Evolutionary conservation across 2,888 invertebrate genomes (phyloP), one percentile per base, ranked within the genome.

Genomic region (Rhodophaea formosa): DNA sequence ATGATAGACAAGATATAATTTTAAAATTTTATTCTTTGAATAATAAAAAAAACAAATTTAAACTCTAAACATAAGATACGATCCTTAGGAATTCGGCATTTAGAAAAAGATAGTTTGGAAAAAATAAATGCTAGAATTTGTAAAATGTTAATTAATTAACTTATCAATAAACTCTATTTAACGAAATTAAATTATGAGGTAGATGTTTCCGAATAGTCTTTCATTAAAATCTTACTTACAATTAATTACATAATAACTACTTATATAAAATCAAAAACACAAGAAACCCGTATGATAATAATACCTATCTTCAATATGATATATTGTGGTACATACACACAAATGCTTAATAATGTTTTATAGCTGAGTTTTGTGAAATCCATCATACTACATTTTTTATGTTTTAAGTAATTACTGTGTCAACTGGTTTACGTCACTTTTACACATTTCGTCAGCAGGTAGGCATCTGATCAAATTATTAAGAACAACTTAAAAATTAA

Each of bases 191-290:
- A 84, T 83, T 88, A 88, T 88, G 90, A 91, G 90, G 90, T 91
- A 91, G 90, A 87, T 88, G 88, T 83, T 90, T 91, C 75, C 88
- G 83, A 84, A 84, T 84, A 90, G 89, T 90, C 88, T 86, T 85
- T 84, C 77, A 68, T 84, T 82, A 79, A 75, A 83, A 78, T 73
- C 83, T 84, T 86, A 88, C 82, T 81, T 86, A 87, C 71, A 77
- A 77, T 76, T 81, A 84, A 77, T 69, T 82, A 82, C 69, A 75
- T 69, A 71, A 72, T 72, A 80, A 77, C 69, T 74, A 72, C 74
- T 14, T 55, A 46, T n/a, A 72, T 77, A 79, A 77, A 35, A 76
- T 63, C 57, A 69, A 79, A 79, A 82, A 75, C 70, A 68, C 69
- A 72, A 72, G 66, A 76, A 75, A 83, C 83, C 81, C 82, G 81